Evolutionary conservation across 2,797 vertebrate species (phyloP), one percentile per base, ranked within the genome.

Genomic region (Rhodeus uyekii): DNA sequence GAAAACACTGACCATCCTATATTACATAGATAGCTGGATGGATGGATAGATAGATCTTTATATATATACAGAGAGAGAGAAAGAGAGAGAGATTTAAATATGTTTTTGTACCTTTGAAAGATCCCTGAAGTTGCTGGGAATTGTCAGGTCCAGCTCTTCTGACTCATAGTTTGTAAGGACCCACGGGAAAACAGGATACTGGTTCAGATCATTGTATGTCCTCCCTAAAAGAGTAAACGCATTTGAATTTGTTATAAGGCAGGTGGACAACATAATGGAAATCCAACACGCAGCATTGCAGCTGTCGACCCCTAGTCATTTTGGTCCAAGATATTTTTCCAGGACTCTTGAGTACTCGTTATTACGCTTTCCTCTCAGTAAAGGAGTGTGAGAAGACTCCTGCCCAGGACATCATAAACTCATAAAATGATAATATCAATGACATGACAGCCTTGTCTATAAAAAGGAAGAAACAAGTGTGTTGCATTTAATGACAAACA

Each of bases 101-200:
- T 48, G 46, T 48, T 48, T 72, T 69, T 38, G 89, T 97, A 99
- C 98, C 97, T 99, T 99, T 87, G 98, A 99, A 86, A 99, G 95
- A 92, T 99, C 98, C 92, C 98, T 96, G 94, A 99, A 99, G 95
- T 99, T 99, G 86, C 96, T 96, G 39, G 98, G 97, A 89, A 99
- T 92, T 87, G 98, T 99, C 89, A 99, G 92, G 90, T 99, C 98
- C 93, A 99, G 90, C 81, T 98, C 96, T 88, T 98, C 97, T 2
- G 97, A 97, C 88, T 99, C 98, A 77, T 98, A 99, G 93, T 98
- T 99, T 89, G 97, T 98, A 92, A 99, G 95, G 78, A 99, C 98
- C 98, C 98, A 99, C 0, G 98, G 98, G 93, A 99, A 99, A 71
- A 99, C 95, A 0, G 97, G 97, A 88, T 99, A 99, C 88, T 99